Evolutionary conservation across 2,888 invertebrate species (phyloP).

Genomic region (Dryobota labecula): DNA sequence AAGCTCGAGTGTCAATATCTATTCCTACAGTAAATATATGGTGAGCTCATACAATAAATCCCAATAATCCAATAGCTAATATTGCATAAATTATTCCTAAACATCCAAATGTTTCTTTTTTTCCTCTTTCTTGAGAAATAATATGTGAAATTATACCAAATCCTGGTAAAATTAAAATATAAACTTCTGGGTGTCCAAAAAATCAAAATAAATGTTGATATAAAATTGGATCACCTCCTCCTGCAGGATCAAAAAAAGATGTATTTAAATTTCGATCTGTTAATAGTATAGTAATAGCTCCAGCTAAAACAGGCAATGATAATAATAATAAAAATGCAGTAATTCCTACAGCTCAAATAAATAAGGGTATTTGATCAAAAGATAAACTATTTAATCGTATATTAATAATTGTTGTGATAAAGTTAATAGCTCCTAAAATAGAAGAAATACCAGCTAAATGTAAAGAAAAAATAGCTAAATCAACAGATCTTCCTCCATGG

Average conservation of each 20-base stretch:
- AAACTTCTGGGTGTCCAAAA: slow-evolving; percentile 96
- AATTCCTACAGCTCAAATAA: slow-evolving; percentile 93
- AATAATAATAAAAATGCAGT: slow-evolving; percentile 90
- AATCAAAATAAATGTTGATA: slow-evolving; percentile 97
- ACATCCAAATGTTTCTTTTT: slow-evolving; percentile 93
- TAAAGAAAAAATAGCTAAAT: slow-evolving; percentile 94
- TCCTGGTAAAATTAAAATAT: slow-evolving; percentile 96
- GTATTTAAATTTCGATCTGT: slow-evolving; percentile 95
- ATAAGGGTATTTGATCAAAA: slow-evolving; percentile 92
- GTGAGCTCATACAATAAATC: slow-evolving; percentile 96
- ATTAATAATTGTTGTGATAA: slow-evolving; percentile 94
- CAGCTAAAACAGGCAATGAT: slow-evolving; percentile 94
- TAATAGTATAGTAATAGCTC: slow-evolving; percentile 94
- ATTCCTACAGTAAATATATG: slow-evolving; percentile 96
- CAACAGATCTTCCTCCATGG: slow-evolving; percentile 93
- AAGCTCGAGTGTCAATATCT: slow-evolving; percentile 95
- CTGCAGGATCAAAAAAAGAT: slow-evolving; percentile 94
- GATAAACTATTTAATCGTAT: slow-evolving; percentile 91
- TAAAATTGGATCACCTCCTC: slow-evolving; percentile 95
- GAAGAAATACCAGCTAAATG: slow-evolving; percentile 94
- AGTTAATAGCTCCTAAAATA: slow-evolving; percentile 95
- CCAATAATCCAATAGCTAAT: slow-evolving; percentile 94
- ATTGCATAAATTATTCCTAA: slow-evolving; percentile 96
- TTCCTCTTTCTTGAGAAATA: slow-evolving; percentile 93
- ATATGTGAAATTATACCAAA: slow-evolving; percentile 96